Base-by-base conservation (phyloP, 2,113 vertebrate genomes). In the Tragelaphus imberbis region DNA sequence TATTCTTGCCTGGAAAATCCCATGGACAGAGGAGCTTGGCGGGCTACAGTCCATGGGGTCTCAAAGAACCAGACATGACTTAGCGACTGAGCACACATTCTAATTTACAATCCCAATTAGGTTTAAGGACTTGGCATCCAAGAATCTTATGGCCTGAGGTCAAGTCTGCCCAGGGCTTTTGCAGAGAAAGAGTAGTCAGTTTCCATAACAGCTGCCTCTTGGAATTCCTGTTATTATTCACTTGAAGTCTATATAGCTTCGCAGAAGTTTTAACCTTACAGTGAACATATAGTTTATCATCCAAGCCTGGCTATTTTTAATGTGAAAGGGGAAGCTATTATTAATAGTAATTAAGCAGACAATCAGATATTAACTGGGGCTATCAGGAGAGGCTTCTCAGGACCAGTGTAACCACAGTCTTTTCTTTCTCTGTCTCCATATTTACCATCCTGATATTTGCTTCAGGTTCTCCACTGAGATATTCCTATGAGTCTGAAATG, bases 141-240 rank as follows among this genome's bases (percentile, higher is more conserved):
- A 27, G 16, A 40, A 59, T 94, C 90, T 84, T 51, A 97, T 95
- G 81, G 12, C 15, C 11, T 7, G 56, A 55, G 44, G 63, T 97
- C 25, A 71, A 19, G 55, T 91, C 68, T 97, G 65, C 40, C 85
- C 61, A 40, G 25, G 25, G 1, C 89, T 77, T 89, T 71, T 89
- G 36, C n/a, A 55, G 5, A 40, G 0, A 77, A 88, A 92, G 63
- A 63, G 40, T 5, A 53, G 93, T 84, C 82, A 92, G 30, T 87
- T 96, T 88, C 80, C 91, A 65, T 40, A 75, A 97, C 36, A 53
- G n/a, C 1, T 75, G 25, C 77, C 58, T 95, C 80, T 87, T 96
- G 88, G 59, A 95, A 71, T 97, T 91, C 11, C 65, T 92, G 94
- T 79, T 59, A 90, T 71, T 65, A 63, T 95, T 71, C 44, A 90